Conservation (phyloP, 23 tunicate genomes). For the Ciona savignyi region DNA sequence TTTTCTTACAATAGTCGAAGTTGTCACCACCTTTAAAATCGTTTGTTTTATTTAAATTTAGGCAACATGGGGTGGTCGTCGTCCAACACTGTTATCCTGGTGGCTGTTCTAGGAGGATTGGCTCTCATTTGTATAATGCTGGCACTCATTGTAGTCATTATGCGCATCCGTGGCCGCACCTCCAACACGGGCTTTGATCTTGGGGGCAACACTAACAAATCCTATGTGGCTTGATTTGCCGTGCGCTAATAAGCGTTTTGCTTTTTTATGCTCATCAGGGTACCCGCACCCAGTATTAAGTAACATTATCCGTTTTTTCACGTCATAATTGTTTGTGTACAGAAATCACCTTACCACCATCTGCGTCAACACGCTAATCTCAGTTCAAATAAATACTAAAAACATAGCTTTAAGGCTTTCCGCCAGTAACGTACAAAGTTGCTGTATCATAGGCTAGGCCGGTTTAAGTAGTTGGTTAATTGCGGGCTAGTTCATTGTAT, state of each 20-base stretch:
- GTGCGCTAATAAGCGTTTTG: too few relatives aligned
- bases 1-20: too few relatives aligned
- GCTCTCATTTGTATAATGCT: constrained; percentile 43
- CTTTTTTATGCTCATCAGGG: too few relatives aligned
- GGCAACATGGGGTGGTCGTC: neutral
- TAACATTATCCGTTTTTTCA: too few relatives aligned
- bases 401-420: neutral
- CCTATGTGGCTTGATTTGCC: constrained; percentile 44
- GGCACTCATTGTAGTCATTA: constrained; percentile 45
- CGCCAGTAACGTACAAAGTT: neutral
- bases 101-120: constrained; percentile 45
- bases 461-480: too few relatives aligned
- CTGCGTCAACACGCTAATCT: neutral
- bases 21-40: too few relatives aligned
- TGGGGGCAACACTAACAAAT: constrained; percentile 42
- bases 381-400: neutral
- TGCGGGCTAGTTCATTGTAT: too few relatives aligned
- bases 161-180: constrained; percentile 24
- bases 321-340: too few relatives aligned
- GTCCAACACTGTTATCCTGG: constrained; percentile 12
- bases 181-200: constrained; percentile 15
- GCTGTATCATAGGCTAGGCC: neutral
- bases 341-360: neutral
- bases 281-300: too few relatives aligned
- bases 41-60: too few relatives aligned